phyloP scores from a whole-genome alignment of 2,797 vertebrate genomes.

The Epinephelus coioides region DNA sequence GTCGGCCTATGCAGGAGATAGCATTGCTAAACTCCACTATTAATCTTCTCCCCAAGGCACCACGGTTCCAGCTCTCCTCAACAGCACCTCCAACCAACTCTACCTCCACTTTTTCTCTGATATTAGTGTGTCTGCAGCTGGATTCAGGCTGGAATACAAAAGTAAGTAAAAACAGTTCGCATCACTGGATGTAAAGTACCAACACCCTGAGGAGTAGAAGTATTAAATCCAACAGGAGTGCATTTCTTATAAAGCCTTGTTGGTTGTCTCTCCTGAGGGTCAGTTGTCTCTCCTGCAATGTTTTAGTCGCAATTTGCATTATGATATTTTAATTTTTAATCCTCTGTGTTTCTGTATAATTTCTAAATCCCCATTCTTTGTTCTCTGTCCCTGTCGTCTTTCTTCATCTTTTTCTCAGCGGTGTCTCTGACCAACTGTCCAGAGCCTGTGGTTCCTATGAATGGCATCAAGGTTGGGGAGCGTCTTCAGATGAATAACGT shows the following conservation, averaged over 20 bases:
- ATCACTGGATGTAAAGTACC: background rate
- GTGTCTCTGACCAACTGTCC: slow-evolving; percentile 97
- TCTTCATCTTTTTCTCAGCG: slow-evolving; percentile 66
- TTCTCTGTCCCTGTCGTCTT: slow-evolving; percentile 13
- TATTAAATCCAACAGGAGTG: background rate
- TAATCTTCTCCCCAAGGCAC: slow-evolving; percentile 88
- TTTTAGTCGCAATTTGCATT: background rate
- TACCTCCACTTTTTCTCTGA: slow-evolving; percentile 99
- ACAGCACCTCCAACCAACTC: slow-evolving; percentile 99
- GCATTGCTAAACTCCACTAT: slow-evolving; percentile 55
- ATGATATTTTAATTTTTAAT: background rate
- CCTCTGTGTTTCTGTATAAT: slow-evolving; percentile 4
- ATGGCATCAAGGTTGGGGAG: slow-evolving; percentile 93
- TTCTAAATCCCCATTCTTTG: background rate
- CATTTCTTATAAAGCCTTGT: background rate
- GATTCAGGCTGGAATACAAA: slow-evolving; percentile 98
- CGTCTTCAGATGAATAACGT: slow-evolving; percentile 97
- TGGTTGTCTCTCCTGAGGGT: background rate
- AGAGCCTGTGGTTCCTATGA: slow-evolving; percentile 93
- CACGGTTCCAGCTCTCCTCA: slow-evolving; percentile 95
- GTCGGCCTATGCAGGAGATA: slow-evolving; percentile 39
- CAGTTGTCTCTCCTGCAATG: slow-evolving; percentile 12
- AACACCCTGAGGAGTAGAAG: background rate
- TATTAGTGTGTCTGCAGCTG: slow-evolving; percentile 98
- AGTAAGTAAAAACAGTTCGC: slow-evolving; percentile 86